Percentiles rank a stretch among this genome's conserved stretches.
These are phyloP conservation scores for Sandelia bainsii DNA, from an alignment of 2,797 vertebrate species.

Conservation along the genomic window DNA sequence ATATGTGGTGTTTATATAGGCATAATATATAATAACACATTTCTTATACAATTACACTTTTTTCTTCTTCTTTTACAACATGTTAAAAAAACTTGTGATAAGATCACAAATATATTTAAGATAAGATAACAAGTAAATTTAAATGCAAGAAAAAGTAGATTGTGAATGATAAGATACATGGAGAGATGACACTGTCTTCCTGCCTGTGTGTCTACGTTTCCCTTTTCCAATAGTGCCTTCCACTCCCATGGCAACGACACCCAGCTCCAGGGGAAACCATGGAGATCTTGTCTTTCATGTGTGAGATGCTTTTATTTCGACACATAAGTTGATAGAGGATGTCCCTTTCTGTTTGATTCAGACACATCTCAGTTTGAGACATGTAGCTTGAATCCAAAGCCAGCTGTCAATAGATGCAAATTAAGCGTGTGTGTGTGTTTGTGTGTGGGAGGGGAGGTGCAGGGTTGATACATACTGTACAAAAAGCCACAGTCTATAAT, in stretches of 20 bases:
- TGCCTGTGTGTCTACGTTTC: constrained; percentile 50
- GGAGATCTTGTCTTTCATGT: constrained; percentile 86
- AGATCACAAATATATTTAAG: too few relatives aligned
- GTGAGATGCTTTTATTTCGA: constrained; percentile 81
- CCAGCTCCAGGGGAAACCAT: constrained; percentile 80
- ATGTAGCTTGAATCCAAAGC: constrained; percentile 41
- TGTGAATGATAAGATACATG: constrained; percentile 15
- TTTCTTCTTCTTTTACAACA: too few relatives aligned
- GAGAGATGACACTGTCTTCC: constrained; percentile 58
- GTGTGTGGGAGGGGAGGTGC: too few relatives aligned
- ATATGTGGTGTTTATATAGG: neutral
- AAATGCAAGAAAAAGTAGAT: constrained; percentile 22
- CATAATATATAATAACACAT: neutral
- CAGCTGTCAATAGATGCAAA: constrained; percentile 56
- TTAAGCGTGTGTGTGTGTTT: neutral
- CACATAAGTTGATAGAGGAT: constrained; percentile 70
- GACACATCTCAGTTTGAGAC: constrained; percentile 56
- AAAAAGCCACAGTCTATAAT: neutral
- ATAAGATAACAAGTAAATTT: neutral
- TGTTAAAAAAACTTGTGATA: neutral
- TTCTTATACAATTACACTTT: neutral
- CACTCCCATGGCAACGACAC: constrained; percentile 84
- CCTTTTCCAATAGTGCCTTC: constrained; percentile 61
- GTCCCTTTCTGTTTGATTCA: constrained; percentile 69
- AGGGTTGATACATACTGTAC: neutral